Base-by-base conservation (phyloP, 2,888 invertebrate species). In the Salpingus planirostris region DNA sequence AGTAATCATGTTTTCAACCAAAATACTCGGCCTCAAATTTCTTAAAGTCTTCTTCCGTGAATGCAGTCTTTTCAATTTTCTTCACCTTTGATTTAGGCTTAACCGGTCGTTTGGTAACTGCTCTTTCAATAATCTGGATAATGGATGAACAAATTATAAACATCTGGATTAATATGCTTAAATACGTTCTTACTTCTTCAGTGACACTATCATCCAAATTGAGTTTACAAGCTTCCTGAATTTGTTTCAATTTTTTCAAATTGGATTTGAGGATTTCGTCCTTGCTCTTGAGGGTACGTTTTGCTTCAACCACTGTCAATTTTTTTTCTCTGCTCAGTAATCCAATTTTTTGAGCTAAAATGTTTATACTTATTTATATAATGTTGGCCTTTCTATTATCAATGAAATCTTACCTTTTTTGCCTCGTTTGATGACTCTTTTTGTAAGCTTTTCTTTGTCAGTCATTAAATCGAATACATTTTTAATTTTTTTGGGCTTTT, bases 21-120 rank as follows among this genome's bases (percentile, higher is more conserved):
- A 73, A 69, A 48, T 76, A 76, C 56, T 80, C 76, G 27, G 67
- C 65, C 55, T 80, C 78, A 57, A 81, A 81, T 38, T 71, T 71
- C 36, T 70, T 64, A 46, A 80, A 79, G 26, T 78, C 76, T 54
- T 79, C 79, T 49, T 78, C 76, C 0, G 82, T 79, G 54, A 85
- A 83, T 11, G 69, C 77, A 1, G 80, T 76, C 33, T 69, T 66
- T 43, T 73, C 64, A n/a, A n/a, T n/a, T n/a, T n/a, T n/a, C n/a
- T n/a, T n/a, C n/a, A n/a, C n/a, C n/a, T n/a, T n/a, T n/a, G n/a
- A n/a, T n/a, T 68, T 33, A 15, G 44, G 44, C 24, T 31, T 51
- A 1, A 71, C 63, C 33, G 69, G 69, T 31, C 70, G 67, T 42
- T 66, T 71, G 7, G 67, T 63, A 15, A 59, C 47, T 1, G 74